Percentiles rank a stretch among this genome's conserved stretches.
phyloP scores from a whole-genome alignment of 2,797 vertebrate genomes.

The Gobionotothen gibberifrons region DNA sequence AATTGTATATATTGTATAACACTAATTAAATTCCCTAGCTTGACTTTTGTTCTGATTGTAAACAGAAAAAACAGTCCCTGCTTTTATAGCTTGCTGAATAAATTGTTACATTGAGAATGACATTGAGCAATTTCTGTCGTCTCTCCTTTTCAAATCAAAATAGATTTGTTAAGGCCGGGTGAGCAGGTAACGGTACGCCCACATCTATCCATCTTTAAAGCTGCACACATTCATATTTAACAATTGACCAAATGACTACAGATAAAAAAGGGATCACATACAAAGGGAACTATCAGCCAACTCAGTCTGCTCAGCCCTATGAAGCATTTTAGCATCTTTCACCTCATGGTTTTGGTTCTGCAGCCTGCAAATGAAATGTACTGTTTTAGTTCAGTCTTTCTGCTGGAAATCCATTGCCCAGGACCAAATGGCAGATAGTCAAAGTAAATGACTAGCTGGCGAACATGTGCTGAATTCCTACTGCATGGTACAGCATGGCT shows the following conservation, averaged over 20 bases:
- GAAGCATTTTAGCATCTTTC: no score
- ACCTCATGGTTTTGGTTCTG: no score
- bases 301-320: no score
- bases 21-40: constrained; percentile 4
- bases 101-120: constrained; percentile 13
- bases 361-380: no score
- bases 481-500: no score
- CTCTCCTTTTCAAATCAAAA: neutral
- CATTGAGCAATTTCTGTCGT: constrained; percentile 27
- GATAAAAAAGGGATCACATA: neutral
- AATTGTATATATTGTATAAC: constrained; percentile 7
- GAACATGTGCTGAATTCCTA: no score
- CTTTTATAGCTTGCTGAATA: constrained; percentile 25
- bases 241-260: neutral
- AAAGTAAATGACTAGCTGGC: no score
- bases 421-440: no score
- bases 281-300: neutral
- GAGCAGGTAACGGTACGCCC: neutral
- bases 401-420: no score
- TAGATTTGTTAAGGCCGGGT: neutral
- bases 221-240: neutral
- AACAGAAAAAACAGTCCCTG: neutral
- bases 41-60: neutral
- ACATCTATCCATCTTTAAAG: neutral
- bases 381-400: neutral